These are phyloP conservation scores for Platanista minor DNA, from an alignment of 2,113 vertebrate species.

Conservation along the genomic window DNA sequence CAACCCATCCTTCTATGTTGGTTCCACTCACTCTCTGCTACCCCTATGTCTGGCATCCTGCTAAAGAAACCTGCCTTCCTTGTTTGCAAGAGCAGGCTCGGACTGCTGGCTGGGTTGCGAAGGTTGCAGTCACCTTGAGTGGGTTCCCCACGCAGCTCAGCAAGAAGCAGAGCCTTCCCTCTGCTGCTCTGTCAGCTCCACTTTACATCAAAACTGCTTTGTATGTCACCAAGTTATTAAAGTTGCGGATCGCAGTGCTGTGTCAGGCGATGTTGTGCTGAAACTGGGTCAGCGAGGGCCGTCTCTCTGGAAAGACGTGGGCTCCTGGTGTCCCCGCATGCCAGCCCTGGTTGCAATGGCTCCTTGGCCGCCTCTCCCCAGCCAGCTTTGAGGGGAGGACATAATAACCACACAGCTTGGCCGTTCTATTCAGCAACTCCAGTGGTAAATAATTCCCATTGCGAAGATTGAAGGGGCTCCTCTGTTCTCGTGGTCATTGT, in stretches of 20 bases:
- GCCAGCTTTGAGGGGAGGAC: slow-evolving; percentile 56
- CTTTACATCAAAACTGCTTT: slow-evolving; percentile 83
- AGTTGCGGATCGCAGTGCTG: slow-evolving; percentile 73
- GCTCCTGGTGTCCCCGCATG: slow-evolving; percentile 21
- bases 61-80: slow-evolving; percentile 52
- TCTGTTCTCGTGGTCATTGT: slow-evolving; percentile 46
- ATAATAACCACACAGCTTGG: slow-evolving; percentile 21
- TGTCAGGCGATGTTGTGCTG: slow-evolving; percentile 48
- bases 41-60: neutral
- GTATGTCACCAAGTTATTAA: slow-evolving; percentile 82
- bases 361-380: slow-evolving; percentile 53
- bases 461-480: slow-evolving; percentile 61
- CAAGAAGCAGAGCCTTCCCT: slow-evolving; percentile 60
- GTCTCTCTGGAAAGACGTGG: slow-evolving; percentile 55
- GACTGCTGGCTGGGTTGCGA: neutral
- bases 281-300: slow-evolving; percentile 79
- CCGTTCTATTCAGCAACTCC: slow-evolving; percentile 72
- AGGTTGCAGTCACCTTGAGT: slow-evolving; percentile 82
- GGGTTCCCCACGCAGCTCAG: slow-evolving; percentile 74
- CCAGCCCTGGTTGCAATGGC: slow-evolving; percentile 30
- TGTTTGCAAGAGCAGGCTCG: slow-evolving; percentile 44
- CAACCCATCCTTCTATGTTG: neutral
- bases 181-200: slow-evolving; percentile 80
- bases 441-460: slow-evolving; percentile 72
- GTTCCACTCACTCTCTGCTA: neutral